Evolutionary conservation across 2,888 invertebrate species (phyloP), one percentile per base, ranked within the genome.

Genomic region (Carpatolechia fugitivella): DNA sequence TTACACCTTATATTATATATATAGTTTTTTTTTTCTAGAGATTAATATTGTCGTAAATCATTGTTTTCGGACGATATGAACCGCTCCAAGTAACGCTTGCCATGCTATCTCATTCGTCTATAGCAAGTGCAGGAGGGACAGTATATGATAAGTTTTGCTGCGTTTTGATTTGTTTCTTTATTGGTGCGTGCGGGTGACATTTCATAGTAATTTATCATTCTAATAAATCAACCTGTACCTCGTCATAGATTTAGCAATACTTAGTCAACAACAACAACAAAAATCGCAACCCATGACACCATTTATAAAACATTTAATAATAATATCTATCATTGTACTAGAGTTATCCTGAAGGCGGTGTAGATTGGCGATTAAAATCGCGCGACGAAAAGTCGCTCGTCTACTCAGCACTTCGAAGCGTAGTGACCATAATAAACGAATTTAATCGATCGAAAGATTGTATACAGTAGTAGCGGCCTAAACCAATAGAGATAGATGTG

Each of bases 401-500:
- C 8, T 50, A 29, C 16, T 7, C 38, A 10, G 50, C 6, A 14
- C 18, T 16, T 16, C 11, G 51, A 40, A 36, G 48, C 11, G 38
- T 41, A 52, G 52, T 41, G 36, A 54, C 47, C 33, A 54, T 54
- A 56, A 54, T 60, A 56, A 66, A 61, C 70, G 69, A 72, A 71
- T 72, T 72, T 73, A 71, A 57, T 50, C 55, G 29, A 53, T 46
- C 54, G 56, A 58, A 56, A 60, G 59, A 63, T 35, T 55, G 55
- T 57, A 53, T 60, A 62, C 61, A 60, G 52, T 57, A 72, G 74
- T 65, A 41, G 58, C 66, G 74, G 73, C 73, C 73, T 73, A 73
- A 73, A 29, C 44, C 44, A 41, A 52, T 47, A 52, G 53, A 52
- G 57, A 56, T 70, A 69, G 59, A 57, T 60, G 29, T 61, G 60